Evolutionary conservation across 2,888 invertebrate species (phyloP).

Genomic region (Steromphala cineraria): DNA sequence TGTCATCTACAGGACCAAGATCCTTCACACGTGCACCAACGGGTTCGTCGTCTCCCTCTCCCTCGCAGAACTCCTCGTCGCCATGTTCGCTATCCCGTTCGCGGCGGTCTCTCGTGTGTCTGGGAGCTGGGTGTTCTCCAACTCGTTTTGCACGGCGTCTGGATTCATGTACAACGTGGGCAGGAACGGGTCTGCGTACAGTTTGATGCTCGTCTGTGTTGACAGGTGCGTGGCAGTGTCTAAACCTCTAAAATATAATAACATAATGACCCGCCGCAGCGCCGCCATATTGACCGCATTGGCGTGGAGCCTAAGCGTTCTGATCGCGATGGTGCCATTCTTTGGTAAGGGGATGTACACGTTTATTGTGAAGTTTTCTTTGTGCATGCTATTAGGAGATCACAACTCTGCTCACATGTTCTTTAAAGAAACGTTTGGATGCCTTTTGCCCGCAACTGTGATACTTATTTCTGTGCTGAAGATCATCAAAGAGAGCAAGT

Average conservation of each 20-base stretch:
- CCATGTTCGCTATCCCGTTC: constrained; percentile 48
- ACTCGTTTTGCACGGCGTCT: constrained; percentile 33
- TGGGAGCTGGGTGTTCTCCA: constrained; percentile 31
- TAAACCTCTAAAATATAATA: constrained; percentile 52
- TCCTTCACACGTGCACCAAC: constrained; percentile 58
- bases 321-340: constrained; percentile 47
- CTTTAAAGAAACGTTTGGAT: constrained; percentile 41
- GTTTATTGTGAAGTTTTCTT: constrained; percentile 34
- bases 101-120: constrained; percentile 35
- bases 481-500: constrained; percentile 46
- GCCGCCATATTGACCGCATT: constrained; percentile 31
- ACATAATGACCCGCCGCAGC: constrained; percentile 42
- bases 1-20: constrained; percentile 43
- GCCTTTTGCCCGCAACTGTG: constrained; percentile 43
- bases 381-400: constrained; percentile 35
- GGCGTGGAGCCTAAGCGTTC: constrained; percentile 47
- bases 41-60: constrained; percentile 52
- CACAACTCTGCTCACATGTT: constrained; percentile 28
- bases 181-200: constrained; percentile 38
- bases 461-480: constrained; percentile 43
- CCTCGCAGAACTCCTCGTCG: constrained; percentile 47
- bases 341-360: constrained; percentile 42
- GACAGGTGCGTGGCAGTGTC: constrained; percentile 58
- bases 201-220: constrained; percentile 51
- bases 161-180: constrained; percentile 38